A percentile compares a stretch with the other conserved stretches of the same genome.
Conservation (phyloP, 2,113 vertebrate species). For the Phrynocephalus versicolor region DNA sequence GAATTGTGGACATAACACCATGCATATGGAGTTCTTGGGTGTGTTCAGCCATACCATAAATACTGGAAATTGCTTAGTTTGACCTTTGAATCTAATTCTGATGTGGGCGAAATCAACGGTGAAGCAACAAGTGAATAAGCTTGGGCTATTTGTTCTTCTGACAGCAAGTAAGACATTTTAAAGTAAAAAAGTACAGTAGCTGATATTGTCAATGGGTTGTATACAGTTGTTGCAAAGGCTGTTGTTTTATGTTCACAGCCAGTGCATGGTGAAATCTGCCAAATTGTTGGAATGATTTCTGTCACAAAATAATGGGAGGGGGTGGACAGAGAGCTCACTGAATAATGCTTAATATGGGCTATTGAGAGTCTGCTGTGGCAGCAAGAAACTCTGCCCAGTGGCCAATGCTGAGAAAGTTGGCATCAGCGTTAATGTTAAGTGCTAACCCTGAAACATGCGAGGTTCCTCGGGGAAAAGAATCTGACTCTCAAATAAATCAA, state of each 20-base stretch:
- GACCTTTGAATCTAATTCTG: not conserved
- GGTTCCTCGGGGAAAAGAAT: not conserved
- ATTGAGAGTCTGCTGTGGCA: not conserved
- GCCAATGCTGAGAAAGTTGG: not conserved
- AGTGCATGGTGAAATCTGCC: not conserved
- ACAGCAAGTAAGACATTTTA: not conserved
- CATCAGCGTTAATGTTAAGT: not conserved
- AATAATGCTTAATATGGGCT: not conserved
- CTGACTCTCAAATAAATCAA: conserved; percentile 1
- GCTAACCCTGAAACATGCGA: not conserved
- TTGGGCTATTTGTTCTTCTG: not conserved
- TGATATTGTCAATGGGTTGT: not conserved
- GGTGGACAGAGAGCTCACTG: not conserved
- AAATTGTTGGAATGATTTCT: not conserved
- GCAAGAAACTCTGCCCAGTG: not conserved
- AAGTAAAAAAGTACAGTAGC: not conserved
- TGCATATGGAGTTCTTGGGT: not conserved
- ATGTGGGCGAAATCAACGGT: not conserved
- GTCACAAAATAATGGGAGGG: not conserved
- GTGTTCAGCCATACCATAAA: not conserved
- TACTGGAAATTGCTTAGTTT: not conserved
- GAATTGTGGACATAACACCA: too few species aligned
- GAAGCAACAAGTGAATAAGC: not conserved
- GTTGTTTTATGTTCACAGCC: not conserved
- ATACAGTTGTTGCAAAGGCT: not conserved